phyloP scores from a whole-genome alignment of 2,888 invertebrate species.

The Tenodera sinensis region DNA sequence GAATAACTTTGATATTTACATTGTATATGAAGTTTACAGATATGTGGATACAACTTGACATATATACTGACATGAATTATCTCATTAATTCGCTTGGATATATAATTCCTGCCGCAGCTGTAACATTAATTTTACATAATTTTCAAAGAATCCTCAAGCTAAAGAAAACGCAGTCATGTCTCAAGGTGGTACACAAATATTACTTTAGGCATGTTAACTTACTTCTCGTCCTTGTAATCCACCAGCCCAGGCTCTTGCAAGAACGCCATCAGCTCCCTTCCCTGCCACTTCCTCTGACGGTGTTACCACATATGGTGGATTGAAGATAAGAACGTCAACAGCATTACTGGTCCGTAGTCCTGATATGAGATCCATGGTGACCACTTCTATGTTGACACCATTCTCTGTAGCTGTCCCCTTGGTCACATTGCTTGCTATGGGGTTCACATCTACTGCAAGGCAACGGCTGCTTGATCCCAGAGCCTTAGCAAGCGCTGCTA shows the following conservation, averaged over 20 bases:
- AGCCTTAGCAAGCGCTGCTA: slow-evolving; percentile 73
- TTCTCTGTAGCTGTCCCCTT: slow-evolving; percentile 67
- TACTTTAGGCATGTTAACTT: slow-evolving; percentile 38
- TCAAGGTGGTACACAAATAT: too few species aligned
- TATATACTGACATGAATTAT: too few species aligned
- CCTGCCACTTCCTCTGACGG: slow-evolving; percentile 63
- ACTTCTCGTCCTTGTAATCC: slow-evolving; percentile 72
- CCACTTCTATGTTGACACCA: slow-evolving; percentile 56
- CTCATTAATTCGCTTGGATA: too few species aligned
- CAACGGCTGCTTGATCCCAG: slow-evolving; percentile 53
- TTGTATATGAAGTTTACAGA: too few species aligned
- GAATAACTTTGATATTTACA: too few species aligned
- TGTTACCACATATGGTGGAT: slow-evolving; percentile 97
- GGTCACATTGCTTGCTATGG: slow-evolving; percentile 70
- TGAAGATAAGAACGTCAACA: slow-evolving; percentile 90
- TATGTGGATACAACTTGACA: too few species aligned
- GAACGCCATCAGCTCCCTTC: slow-evolving; percentile 46
- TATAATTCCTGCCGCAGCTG: too few species aligned
- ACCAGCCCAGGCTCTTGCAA: slow-evolving; percentile 73
- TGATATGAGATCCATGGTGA: slow-evolving; percentile 62
- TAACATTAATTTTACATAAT: too few species aligned
- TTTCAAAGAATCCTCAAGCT: too few species aligned
- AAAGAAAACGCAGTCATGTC: too few species aligned
- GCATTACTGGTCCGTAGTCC: slow-evolving; percentile 51
- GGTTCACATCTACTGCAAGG: slow-evolving; percentile 80